Evolutionary conservation across 2,797 vertebrate species (phyloP), one percentile per base, ranked within the genome.

Genomic region (Poeciliopsis turneri): DNA sequence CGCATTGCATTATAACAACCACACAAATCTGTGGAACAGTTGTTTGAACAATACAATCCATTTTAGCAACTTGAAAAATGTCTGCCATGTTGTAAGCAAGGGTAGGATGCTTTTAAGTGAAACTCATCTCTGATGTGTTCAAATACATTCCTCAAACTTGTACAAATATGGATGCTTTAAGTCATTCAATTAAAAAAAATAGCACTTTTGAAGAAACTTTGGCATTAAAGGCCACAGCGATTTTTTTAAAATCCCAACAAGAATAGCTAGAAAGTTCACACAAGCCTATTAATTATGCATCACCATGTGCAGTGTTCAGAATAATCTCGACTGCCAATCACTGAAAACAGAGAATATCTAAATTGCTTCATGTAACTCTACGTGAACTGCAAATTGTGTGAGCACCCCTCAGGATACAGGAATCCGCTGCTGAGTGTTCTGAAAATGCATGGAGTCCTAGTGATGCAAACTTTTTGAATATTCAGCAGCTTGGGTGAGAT

Each of bases 381-480:
- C 59, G 84, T 70, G 66, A 55, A 79, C 39, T 46, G 51, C 70
- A 47, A 76, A 57, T 72, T 71, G 61, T n/a, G 75, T 5, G 49
- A 18, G n/a, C 68, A 28, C 28, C 69, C 73, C 51, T 68, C 25
- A 61, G 75, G 74, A 83, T 51, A 82, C 41, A 70, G 5, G 6
- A 69, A 45, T 13, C 9, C 20, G 15, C 49, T 49, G 61, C 76
- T 23, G 71, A 79, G 75, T 71, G 53, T 86, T 72, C 83, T 79
- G 47, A 55, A 75, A 86, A 78, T 36, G 69, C 82, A 75, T 39
- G 74, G 68, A 87, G 81, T 86, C 87, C 78, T 87, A 87, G 78
- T 83, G 77, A 51, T 87, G 77, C 78, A 86, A 66, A 88, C 73
- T n/a, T 25, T n/a, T 85, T 90, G 77, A 90, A 92, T 91, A 91